Evolutionary conservation across 2,888 invertebrate genomes (phyloP).

Genomic region (Perithous albicinctus): DNA sequence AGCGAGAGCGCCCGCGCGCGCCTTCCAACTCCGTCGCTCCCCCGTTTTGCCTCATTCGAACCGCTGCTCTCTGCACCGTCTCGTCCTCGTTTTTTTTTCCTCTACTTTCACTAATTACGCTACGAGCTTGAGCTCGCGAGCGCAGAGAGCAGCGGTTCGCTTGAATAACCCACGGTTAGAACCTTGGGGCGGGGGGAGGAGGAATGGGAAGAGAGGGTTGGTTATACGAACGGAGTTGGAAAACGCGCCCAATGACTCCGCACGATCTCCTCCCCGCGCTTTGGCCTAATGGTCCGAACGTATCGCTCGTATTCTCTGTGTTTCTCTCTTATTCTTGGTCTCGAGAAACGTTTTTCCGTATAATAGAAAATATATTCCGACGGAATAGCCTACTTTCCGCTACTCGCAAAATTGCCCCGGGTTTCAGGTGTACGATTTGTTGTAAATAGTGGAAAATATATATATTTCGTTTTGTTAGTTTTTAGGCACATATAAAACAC

Average conservation of each 20-base stretch:
- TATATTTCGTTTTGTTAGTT: too few relatives aligned
- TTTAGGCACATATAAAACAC: too few relatives aligned
- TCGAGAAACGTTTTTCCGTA: constrained; percentile 14
- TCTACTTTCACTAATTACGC: constrained; percentile 74
- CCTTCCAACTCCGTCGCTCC: constrained; percentile 69
- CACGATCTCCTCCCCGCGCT: too few relatives aligned
- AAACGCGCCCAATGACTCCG: constrained; percentile 54
- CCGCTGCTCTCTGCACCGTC: constrained; percentile 59
- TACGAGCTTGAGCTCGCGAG: constrained; percentile 58
- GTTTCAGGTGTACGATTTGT: too few relatives aligned
- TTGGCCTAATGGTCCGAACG: constrained; percentile 54
- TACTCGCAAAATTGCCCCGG: not conserved
- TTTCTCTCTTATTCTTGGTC: constrained; percentile 50
- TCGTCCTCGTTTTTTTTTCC: constrained; percentile 70
- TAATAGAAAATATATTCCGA: not conserved
- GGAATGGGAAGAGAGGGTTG: too few relatives aligned
- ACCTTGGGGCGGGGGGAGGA: too few relatives aligned
- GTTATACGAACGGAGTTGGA: constrained; percentile 57
- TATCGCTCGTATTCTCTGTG: constrained; percentile 45
- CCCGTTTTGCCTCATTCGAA: constrained; percentile 71
- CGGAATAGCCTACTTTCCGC: not conserved
- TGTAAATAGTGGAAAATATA: too few relatives aligned
- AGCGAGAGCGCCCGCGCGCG: constrained; percentile 55
- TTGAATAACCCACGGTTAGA: constrained; percentile 64
- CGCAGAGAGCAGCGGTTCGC: constrained; percentile 54